Conservation (phyloP, 2,888 invertebrate genomes). For the Stratiomys singularior region DNA sequence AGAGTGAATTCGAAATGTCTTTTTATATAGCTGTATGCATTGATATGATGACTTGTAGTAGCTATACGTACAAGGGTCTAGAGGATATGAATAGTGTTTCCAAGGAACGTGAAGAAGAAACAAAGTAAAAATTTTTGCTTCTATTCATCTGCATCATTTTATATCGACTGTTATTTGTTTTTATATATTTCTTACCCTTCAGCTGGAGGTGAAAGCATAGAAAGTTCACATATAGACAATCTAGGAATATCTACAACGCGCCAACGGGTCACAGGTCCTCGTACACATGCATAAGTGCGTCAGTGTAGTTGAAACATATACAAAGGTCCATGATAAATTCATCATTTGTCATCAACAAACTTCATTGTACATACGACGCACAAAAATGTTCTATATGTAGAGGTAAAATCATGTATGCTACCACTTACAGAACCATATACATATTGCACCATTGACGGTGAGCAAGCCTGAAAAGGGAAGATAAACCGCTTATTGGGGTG, state of each 20-base stretch:
- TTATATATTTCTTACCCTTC: neutral
- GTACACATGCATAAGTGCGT: neutral
- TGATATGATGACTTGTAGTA: neutral
- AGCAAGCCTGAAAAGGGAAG: conserved; percentile 57
- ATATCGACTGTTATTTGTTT: conserved; percentile 12
- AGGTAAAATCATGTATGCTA: neutral
- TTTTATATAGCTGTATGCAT: neutral
- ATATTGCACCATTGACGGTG: conserved; percentile 25
- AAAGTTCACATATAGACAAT: conserved; percentile 1
- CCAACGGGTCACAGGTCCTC: neutral
- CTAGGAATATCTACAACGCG: neutral
- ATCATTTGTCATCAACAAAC: conserved; percentile 24
- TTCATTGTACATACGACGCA: neutral
- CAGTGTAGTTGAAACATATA: neutral
- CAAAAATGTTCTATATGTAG: neutral
- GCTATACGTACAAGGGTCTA: neutral
- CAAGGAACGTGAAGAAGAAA: neutral
- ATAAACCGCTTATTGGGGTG: conserved; percentile 59
- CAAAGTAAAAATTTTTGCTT: neutral
- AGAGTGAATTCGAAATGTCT: neutral
- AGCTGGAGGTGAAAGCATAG: neutral
- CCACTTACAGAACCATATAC: neutral
- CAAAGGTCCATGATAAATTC: neutral
- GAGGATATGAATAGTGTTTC: neutral
- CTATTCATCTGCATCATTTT: neutral